Conservation (phyloP, 2,113 vertebrate genomes). For the Oncorhynchus masou region DNA sequence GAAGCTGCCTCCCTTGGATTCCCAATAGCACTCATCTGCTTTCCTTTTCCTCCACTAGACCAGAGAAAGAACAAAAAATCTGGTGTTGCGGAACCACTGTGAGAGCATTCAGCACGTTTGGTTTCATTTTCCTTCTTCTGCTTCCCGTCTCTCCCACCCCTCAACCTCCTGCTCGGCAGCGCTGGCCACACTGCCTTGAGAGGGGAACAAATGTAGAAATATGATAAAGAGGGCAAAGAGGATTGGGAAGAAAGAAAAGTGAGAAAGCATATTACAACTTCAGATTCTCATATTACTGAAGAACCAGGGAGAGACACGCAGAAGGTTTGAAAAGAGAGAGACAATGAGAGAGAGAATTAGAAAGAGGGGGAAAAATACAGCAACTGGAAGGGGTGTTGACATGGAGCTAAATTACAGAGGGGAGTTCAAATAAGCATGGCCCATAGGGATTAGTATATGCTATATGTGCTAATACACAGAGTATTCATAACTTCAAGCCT, state of each 20-base stretch:
- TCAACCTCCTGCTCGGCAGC: neutral
- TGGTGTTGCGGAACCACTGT: neutral
- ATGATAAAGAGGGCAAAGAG: neutral
- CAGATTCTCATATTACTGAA: neutral
- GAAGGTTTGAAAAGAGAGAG: neutral
- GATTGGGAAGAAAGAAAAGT: neutral
- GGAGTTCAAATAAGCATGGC: neutral
- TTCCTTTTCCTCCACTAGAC: neutral
- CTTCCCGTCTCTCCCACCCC: conserved; percentile 1
- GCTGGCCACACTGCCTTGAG: neutral
- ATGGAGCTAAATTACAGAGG: neutral
- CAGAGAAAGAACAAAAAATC: neutral
- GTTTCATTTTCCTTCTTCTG: neutral
- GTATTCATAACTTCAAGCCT: neutral
- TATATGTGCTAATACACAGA: neutral
- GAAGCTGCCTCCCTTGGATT: neutral
- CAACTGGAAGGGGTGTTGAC: neutral
- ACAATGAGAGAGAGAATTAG: neutral
- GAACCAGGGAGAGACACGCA: neutral
- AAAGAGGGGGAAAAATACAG: neutral
- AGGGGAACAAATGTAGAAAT: neutral
- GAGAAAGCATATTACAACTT: neutral
- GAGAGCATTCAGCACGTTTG: neutral
- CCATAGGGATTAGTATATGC: neutral
- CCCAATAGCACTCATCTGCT: neutral